phyloP scores from a whole-genome alignment of 1,140 invertebrate genomes.

The Neomicropteryx cornuta region DNA sequence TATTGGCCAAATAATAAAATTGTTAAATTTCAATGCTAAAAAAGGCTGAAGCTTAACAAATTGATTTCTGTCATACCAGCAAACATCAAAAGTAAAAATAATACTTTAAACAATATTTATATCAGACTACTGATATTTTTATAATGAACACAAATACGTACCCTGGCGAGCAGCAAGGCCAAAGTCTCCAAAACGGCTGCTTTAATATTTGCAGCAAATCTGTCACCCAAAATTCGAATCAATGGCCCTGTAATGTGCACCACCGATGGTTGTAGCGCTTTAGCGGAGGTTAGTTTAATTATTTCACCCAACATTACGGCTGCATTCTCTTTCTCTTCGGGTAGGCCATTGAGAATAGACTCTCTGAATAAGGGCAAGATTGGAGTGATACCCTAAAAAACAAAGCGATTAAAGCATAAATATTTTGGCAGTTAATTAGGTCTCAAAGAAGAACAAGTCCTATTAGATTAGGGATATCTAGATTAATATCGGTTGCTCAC shows the following conservation, averaged over 20 bases:
- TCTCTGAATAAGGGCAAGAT: constrained; percentile 92
- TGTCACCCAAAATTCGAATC: constrained; percentile 93
- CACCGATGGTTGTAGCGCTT: constrained; percentile 87
- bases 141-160: no score
- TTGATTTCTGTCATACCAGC: no score
- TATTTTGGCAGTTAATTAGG: no score
- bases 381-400: constrained; percentile 71
- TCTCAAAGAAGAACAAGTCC: no score
- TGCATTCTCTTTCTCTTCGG: constrained; percentile 91
- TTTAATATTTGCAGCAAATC: constrained; percentile 88
- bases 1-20: no score
- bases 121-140: not conserved
- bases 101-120: not conserved
- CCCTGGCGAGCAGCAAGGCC: constrained; percentile 81
- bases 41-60: no score
- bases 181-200: constrained; percentile 92
- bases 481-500: no score
- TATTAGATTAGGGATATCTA: no score
- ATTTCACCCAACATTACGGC: constrained; percentile 90
- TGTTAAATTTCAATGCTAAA: no score
- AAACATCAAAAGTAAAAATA: constrained; percentile 1
- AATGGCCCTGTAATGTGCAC: constrained; percentile 95
- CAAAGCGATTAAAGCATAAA: no score
- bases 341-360: constrained; percentile 86
- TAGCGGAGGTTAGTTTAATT: constrained; percentile 73